Evolutionary conservation across 2,113 vertebrate species (phyloP).

Genomic region (Microcebus jonahi): DNA sequence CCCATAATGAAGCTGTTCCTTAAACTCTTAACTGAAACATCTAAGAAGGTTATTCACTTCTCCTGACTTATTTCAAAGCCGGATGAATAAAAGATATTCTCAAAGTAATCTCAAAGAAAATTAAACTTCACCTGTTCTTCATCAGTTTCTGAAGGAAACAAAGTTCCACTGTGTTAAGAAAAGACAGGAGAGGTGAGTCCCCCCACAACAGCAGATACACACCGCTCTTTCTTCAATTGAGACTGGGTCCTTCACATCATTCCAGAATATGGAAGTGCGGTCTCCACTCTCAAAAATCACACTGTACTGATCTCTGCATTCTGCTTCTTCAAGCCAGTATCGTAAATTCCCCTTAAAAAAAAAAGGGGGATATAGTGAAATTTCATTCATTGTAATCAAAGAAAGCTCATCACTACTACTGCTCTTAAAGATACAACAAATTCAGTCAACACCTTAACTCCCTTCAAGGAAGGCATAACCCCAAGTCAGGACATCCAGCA

Average conservation of each 20-base stretch:
- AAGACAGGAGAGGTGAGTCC: not conserved
- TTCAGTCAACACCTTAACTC: fast-evolving
- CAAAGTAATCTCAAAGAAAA: not conserved
- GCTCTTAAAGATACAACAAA: not conserved
- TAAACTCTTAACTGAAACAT: not conserved
- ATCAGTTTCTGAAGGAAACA: not conserved
- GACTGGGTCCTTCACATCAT: conserved; percentile 95
- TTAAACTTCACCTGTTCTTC: fast-evolving
- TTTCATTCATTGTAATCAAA: not conserved
- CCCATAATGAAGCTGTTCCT: fast-evolving
- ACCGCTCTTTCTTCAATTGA: conserved; percentile 95
- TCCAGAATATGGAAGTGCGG: conserved; percentile 95
- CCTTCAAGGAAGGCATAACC: not conserved
- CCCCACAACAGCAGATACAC: conserved; percentile 66
- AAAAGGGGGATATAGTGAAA: not conserved
- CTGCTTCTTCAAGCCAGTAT: conserved; percentile 96
- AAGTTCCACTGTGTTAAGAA: not conserved
- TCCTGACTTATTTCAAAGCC: not conserved
- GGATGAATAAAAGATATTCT: not conserved
- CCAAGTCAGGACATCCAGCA: fast-evolving
- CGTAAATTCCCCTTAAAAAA: conserved; percentile 93
- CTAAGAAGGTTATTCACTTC: not conserved
- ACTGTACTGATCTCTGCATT: conserved; percentile 98
- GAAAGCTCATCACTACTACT: fast-evolving
- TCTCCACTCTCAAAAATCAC: conserved; percentile 99